Evolutionary conservation across 2,113 vertebrate genomes (phyloP), one percentile per base, ranked within the genome.

Genomic region (Heterocephalus glaber): DNA sequence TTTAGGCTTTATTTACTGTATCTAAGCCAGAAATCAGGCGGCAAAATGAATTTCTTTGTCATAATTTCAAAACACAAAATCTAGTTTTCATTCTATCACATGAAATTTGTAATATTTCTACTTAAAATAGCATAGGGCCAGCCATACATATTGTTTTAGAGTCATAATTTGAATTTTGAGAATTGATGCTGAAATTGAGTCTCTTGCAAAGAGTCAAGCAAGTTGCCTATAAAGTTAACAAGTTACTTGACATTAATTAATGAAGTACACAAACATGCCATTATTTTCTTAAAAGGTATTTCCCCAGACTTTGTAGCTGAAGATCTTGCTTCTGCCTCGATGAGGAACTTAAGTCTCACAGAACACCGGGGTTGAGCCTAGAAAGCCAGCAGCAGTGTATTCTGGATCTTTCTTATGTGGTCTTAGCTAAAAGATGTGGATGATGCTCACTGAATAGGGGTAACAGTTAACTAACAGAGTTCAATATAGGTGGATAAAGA

Each of bases 131-230:
- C 61, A 60, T 13, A 61, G 17, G 70, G 35, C 1, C 66, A 79
- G 60, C 44, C 60, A 82, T 35, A 77, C 3, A 24, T 22, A 97
- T 4, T 74, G 24, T 65, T 97, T 92, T 44, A 77, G 20, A 96
- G 89, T 86, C n/a, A 47, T 60, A 63, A 83, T 58, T 77, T 92
- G 54, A 82, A 95, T 94, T 95, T 60, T 66, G 68, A 94, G 90
- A 89, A 80, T 93, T 30, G 80, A 16, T 80, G 3, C 20, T 61
- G 56, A 87, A 44, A 38, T 95, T 11, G 41, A 82, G 66, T 86
- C 70, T 92, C 44, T 84, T 72, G 58, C 3, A 47, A 81, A 83
- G 47, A 30, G 68, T 89, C 76, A 86, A 95, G 77, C 0, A 49
- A 80, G 52, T 56, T 66, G 13, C 14, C n/a, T 58, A n/a, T 54